phyloP scores from a whole-genome alignment of 2,113 vertebrate species.

The Oostethus manadensis region DNA sequence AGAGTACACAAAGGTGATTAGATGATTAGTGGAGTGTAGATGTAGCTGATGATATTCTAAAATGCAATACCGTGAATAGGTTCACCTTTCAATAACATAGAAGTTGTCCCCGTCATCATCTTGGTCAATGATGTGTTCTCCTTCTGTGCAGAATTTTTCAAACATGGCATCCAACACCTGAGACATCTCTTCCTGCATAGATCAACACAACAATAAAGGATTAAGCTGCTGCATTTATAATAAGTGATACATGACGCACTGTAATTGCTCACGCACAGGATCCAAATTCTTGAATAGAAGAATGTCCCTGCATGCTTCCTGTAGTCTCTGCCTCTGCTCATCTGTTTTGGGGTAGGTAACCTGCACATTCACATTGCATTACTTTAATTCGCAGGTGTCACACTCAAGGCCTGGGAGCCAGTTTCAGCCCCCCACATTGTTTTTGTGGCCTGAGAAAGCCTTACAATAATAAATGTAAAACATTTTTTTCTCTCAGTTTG shows the following conservation, averaged over 20 bases:
- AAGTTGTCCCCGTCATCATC: constrained; percentile 98
- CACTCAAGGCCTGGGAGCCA: no score
- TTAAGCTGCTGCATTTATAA: neutral
- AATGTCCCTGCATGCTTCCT: constrained; percentile 96
- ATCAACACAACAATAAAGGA: neutral
- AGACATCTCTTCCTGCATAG: constrained; percentile 89
- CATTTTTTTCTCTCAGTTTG: no score
- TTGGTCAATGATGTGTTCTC: constrained; percentile 94
- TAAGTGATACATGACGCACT: no score
- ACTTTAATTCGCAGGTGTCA: neutral
- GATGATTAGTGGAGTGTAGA: neutral
- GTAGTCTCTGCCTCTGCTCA: constrained; percentile 92
- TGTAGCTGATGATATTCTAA: neutral
- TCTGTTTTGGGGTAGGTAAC: constrained; percentile 97
- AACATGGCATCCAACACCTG: constrained; percentile 98
- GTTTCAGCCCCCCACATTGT: no score
- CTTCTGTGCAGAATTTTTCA: constrained; percentile 86
- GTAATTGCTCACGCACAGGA: constrained; percentile 75
- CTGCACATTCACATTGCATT: constrained; percentile 62
- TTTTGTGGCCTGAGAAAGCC: no score
- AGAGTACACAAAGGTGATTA: neutral
- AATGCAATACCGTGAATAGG: neutral
- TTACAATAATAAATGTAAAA: no score
- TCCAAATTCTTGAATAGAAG: constrained; percentile 96
- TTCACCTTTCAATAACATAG: constrained; percentile 93